Evolutionary conservation across 2,888 invertebrate genomes (phyloP).

Genomic region (Thera obeliscata): DNA sequence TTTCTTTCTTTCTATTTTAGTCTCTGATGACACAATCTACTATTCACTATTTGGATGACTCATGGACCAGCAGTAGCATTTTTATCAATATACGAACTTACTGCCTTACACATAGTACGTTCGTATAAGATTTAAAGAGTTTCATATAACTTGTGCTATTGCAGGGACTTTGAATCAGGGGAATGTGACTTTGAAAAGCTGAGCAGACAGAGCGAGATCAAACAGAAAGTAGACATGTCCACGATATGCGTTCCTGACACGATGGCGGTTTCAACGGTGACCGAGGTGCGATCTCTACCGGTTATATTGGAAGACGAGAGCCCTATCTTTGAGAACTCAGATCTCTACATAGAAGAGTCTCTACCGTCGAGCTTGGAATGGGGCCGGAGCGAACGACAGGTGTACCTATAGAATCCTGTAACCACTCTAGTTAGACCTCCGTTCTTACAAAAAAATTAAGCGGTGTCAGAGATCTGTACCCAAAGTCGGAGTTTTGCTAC

Average conservation of each 20-base stretch:
- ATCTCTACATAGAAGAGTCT: conserved; percentile 95
- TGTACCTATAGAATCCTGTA: conserved; percentile 59
- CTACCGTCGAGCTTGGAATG: conserved; percentile 92
- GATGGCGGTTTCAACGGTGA: conserved; percentile 82
- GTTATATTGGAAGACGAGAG: conserved; percentile 60
- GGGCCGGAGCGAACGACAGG: conserved; percentile 82
- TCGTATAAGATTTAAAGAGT: too few species aligned
- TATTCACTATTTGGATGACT: too few species aligned
- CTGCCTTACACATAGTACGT: not conserved
- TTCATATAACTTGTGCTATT: conserved; percentile 4
- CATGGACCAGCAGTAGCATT: too few species aligned
- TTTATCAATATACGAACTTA: not conserved
- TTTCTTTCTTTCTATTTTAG: too few species aligned
- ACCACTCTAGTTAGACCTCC: conserved; percentile 36
- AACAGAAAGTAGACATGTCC: conserved; percentile 68
- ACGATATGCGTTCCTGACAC: conserved; percentile 76
- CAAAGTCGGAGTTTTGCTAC: too few species aligned
- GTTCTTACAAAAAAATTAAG: conserved; percentile 4
- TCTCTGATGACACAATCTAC: too few species aligned
- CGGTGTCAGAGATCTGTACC: conserved; percentile 44
- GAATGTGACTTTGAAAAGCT: conserved; percentile 94
- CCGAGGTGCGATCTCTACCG: conserved; percentile 82
- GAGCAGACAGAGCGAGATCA: conserved; percentile 83
- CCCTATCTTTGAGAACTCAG: conserved; percentile 85
- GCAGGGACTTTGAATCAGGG: conserved; percentile 91